These are phyloP conservation scores for Malacoctenus gilli DNA, from an alignment of 2,797 vertebrate species.

Conservation along the genomic window DNA sequence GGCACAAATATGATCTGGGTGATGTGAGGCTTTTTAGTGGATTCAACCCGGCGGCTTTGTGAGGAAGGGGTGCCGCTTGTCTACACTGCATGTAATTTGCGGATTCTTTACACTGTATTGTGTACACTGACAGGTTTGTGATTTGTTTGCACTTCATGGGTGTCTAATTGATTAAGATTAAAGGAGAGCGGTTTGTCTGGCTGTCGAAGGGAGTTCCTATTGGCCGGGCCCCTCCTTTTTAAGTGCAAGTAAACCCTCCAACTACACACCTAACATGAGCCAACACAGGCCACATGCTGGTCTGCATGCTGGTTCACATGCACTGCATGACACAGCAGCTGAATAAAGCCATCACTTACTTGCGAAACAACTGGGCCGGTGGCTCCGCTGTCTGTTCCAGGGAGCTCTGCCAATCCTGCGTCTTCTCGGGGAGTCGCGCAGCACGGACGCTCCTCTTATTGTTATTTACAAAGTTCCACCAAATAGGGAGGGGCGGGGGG, in stretches of 20 bases:
- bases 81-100: constrained; percentile 64
- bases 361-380: constrained; percentile 72
- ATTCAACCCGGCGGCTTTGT: constrained; percentile 47
- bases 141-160: constrained; percentile 74
- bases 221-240: constrained; percentile 69
- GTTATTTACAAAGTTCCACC: constrained; percentile 14
- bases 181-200: constrained; percentile 68
- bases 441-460: constrained; percentile 22
- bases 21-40: constrained; percentile 49
- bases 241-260: constrained; percentile 66
- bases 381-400: constrained; percentile 58
- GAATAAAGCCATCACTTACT: constrained; percentile 80
- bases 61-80: constrained; percentile 49
- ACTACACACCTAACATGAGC: constrained; percentile 79
- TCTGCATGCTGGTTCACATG: constrained; percentile 77
- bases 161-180: constrained; percentile 80
- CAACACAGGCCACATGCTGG: constrained; percentile 78
- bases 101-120: constrained; percentile 70
- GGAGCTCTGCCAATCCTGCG: constrained; percentile 28
- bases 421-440: constrained; percentile 17
- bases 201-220: constrained; percentile 69
- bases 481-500: no score
- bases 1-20: constrained; percentile 63
- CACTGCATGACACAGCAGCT: constrained; percentile 73
- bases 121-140: constrained; percentile 66